Evolutionary conservation across 2,113 vertebrate species (phyloP).

Genomic region (Leucopternis melanops): DNA sequence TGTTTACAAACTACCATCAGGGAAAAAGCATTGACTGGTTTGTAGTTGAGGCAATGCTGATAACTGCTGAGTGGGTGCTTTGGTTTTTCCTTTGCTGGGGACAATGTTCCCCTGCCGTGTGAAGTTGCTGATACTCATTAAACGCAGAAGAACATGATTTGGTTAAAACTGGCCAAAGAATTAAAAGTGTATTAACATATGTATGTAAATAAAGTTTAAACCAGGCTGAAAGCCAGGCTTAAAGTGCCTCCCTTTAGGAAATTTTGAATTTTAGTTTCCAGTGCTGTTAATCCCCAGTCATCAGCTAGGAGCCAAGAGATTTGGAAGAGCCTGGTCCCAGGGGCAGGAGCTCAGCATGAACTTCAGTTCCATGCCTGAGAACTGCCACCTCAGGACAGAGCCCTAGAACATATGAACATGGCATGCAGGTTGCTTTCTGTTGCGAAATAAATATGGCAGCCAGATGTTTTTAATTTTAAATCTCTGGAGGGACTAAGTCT

Average conservation of each 20-base stretch:
- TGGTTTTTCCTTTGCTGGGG: not conserved
- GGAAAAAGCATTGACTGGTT: not conserved
- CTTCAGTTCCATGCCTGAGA: not conserved
- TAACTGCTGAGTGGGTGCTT: not conserved
- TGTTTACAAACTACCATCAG: not conserved
- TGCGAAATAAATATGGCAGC: not conserved
- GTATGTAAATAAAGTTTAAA: not conserved
- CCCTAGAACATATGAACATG: not conserved
- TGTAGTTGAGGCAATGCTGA: not conserved
- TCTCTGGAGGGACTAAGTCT: not conserved
- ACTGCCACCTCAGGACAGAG: not conserved
- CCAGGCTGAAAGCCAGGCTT: not conserved
- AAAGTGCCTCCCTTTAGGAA: not conserved
- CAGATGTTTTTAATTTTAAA: not conserved
- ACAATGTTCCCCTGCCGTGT: not conserved
- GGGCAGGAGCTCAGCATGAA: not conserved
- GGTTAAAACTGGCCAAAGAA: not conserved
- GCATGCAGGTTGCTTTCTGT: not conserved
- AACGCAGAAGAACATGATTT: not conserved
- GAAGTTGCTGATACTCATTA: not conserved
- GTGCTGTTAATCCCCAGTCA: not conserved
- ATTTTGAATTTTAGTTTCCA: not conserved
- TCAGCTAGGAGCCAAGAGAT: not conserved
- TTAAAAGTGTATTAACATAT: not conserved
- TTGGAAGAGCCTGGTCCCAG: not conserved